Evolutionary conservation across 2,888 invertebrate species (phyloP).

Genomic region (Acheta domesticus): DNA sequence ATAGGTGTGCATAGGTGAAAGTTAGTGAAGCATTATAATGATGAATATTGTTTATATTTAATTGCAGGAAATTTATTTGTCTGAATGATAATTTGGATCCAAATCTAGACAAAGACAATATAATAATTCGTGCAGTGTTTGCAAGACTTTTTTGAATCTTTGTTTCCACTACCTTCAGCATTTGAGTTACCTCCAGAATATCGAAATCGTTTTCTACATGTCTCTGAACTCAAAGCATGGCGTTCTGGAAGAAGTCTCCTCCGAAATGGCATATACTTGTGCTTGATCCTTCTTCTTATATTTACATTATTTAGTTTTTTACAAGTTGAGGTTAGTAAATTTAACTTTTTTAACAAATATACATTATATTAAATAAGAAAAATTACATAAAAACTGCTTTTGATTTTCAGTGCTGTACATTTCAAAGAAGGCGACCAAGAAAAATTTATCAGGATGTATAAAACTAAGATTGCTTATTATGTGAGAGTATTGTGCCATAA

Average conservation of each 20-base stretch:
- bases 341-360: background rate
- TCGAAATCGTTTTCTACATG: conserved; percentile 64
- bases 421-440: background rate
- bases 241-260: conserved; percentile 43
- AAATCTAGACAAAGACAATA: conserved; percentile 55
- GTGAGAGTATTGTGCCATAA: background rate
- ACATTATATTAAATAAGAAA: background rate
- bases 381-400: too few relatives aligned
- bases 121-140: conserved; percentile 63
- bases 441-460: conserved; percentile 3
- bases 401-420: background rate
- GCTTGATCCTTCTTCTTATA: conserved; percentile 39
- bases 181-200: conserved; percentile 69
- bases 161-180: conserved; percentile 66
- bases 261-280: conserved; percentile 38
- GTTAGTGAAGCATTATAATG: too few relatives aligned
- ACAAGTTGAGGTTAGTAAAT: conserved; percentile 39
- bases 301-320: conserved; percentile 41
- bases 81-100: conserved; percentile 75
- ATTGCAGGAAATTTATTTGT: conserved; percentile 72
- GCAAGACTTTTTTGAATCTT: conserved; percentile 70
- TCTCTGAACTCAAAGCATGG: conserved; percentile 58
- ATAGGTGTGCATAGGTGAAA: too few relatives aligned
- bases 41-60: conserved; percentile 27
- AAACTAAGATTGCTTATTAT: background rate